Evolutionary conservation across 2,113 vertebrate genomes (phyloP), one percentile per base, ranked within the genome.

Genomic region (Gobiocypris rarus): DNA sequence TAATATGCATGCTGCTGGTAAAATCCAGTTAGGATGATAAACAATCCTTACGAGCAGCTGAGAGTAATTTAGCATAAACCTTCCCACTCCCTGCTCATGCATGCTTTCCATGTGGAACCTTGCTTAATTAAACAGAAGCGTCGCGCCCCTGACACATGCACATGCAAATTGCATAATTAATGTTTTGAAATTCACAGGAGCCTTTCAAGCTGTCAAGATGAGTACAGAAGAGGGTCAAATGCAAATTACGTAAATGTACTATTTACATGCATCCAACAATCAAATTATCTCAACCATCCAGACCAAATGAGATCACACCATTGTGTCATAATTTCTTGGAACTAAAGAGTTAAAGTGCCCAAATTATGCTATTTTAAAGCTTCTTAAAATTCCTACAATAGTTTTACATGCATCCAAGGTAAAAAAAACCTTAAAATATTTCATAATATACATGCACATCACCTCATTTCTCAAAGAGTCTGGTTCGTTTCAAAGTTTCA

Each of bases 11-110:
- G 22, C 65, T 17, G 19, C 65, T 17, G 19, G 65, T 70, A 50
- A 82, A 54, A 56, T 56, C 45, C 22, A 8, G 19, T 70, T 82
- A 82, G 28, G 78, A 50, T 81, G 43, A 81, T 82, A 56, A 70
- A 82, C 48, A 70, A 38, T 24, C 31, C 22, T 71, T 70, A 70
- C 65, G 31, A 70, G 65, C 80, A 54, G 28, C 48, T 50, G 48
- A 70, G 63, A 81, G 63, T 24, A 69, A 69, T 71, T 82, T 82
- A 82, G 63, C 80, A 82, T 82, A 82, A 70, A 56, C 80, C 26
- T 31, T 3, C 65, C 80, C 13, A 82, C 65, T 38, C 43, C 28
- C 48, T 34, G 17, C 26, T 81, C 45, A 17, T 52, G 48, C 59
- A 70, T 82, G 10, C 70, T 65, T 59, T 82, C 48, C 28, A 41